Evolutionary conservation across 2,113 vertebrate genomes (phyloP), one percentile per base, ranked within the genome.

Genomic region (Thalassoma bifasciatum): DNA sequence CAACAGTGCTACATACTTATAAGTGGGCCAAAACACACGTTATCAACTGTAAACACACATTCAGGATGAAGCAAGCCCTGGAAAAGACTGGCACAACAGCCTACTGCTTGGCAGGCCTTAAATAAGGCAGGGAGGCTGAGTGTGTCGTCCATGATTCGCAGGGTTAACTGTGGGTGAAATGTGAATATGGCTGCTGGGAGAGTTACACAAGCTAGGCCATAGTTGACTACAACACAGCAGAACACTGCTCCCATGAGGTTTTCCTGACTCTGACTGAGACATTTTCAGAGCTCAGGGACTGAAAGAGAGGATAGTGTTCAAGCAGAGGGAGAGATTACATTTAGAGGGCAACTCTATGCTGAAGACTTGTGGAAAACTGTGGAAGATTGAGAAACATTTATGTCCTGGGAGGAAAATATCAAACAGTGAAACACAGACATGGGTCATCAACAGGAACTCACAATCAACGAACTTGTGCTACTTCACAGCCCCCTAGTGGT

Each of bases 201-300:
- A 81, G 67, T 86, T 91, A 89, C 89, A 90, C 86, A 90, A 89
- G 84, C 82, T 84, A 87, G 87, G 80, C 85, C 81, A 88, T 89
- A 87, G 89, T 90, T 83, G 86, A 91, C 80, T 86, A 85, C 73
- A 80, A 86, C 84, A 85, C 77, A 84, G 81, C 85, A 93, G 90
- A 92, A 92, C 86, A 92, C 82, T 63, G 82, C 88, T 91, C 88
- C 89, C 90, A 75, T 79, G 91, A 83, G 90, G 84, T 76, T 77
- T 58, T 77, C 71, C 84, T 86, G 79, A 76, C 73, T 88, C 83
- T 79, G 66, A 85, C 81, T 77, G 77, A 81, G 37, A 73, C 72
- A 56, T 70, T 87, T 79, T 74, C 79, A 85, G 74, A 82, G 66
- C 34, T 59, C 72, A 83, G 71, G 72, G 78, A 79, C 70, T 85